Base-by-base conservation (phyloP, 2,888 invertebrate genomes). In the Dascillus cervinus region DNA sequence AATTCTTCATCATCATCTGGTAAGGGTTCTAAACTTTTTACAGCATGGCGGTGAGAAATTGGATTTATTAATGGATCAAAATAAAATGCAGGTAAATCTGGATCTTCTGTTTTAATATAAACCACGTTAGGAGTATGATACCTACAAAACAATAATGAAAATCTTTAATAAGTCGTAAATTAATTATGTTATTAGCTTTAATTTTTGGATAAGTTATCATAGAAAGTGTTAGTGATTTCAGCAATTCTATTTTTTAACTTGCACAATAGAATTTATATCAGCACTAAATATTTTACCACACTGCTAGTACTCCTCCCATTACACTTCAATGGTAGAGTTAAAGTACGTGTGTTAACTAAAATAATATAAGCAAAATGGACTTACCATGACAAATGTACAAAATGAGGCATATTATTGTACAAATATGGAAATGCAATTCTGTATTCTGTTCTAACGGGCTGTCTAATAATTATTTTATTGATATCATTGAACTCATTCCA, bases 401-500 rank as follows among this genome's bases (percentile, higher is more conserved):
- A 95, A 66, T 95, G 94, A 0, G 97, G 96, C 75, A 96, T 79
- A 62, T 96, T 98, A 66, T 99, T 99, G 70, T 97, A 99, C 49
- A 99, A 71, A 65, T 96, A 98, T 0, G 98, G 97, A 66, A 98
- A 99, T 1, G 98, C 98, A 58, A 99, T 99, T 48, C 98, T 79
- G 64, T 99, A 99, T 65, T 99, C 98, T 0, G 98, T 99, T 42
- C 98, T 77, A 47, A 99, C 90, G 2, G 97, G 97, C 58, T 98
- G 97, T 4, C 98, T 75, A 50, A 99, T 98, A 43, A 99, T 99
- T 53, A 99, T 97, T 69, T 99, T 99, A 65, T 99, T 98, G 49
- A 99, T 98, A 58, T 99, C 98, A 69, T 99, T 99, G 58, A 99
- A 99, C 68, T 99, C 98, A 68, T 99, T 99, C 98, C 98, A 99